Evolutionary conservation across 2,797 vertebrate genomes (phyloP).

Genomic region (Pseudomugil gertrudae): DNA sequence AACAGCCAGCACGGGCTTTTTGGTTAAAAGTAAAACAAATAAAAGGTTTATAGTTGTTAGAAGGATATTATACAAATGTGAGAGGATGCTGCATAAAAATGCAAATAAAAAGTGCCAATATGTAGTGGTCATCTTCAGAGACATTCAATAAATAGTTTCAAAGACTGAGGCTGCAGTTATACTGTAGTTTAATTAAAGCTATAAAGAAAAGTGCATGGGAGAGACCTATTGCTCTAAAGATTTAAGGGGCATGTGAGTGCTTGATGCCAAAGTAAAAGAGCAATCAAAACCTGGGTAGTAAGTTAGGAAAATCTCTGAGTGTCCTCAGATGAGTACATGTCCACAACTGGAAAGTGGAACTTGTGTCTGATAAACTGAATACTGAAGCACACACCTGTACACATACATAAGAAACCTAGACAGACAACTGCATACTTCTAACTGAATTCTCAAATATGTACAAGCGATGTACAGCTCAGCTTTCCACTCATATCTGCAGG

Average conservation of each 20-base stretch:
- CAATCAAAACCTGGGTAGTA: conserved; percentile 9
- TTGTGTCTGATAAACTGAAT: background rate
- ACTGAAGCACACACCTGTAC: conserved; percentile 11
- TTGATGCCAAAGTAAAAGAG: conserved; percentile 6
- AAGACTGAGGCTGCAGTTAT: conserved; percentile 3
- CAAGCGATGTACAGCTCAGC: conserved; percentile 16
- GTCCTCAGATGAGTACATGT: conserved; percentile 18
- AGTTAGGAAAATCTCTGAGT: conserved; percentile 14
- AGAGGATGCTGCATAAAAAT: background rate
- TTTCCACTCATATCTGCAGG: conserved; percentile 19
- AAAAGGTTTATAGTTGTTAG: conserved; percentile 1
- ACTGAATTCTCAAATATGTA: conserved; percentile 13
- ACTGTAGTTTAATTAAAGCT: conserved; percentile 1
- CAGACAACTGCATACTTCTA: conserved; percentile 32
- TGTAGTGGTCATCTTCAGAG: conserved; percentile 5
- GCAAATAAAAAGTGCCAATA: background rate
- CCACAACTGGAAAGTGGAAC: conserved; percentile 12
- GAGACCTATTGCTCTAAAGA: conserved; percentile 4
- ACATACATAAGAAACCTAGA: background rate
- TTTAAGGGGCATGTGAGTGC: conserved; percentile 25
- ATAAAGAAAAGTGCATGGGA: conserved; percentile 15
- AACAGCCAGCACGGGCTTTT: conserved; percentile 12
- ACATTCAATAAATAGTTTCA: conserved; percentile 5
- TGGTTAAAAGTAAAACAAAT: background rate
- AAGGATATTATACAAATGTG: background rate